Conservation (phyloP, 2,113 vertebrate species). For the Thalassoma bifasciatum region DNA sequence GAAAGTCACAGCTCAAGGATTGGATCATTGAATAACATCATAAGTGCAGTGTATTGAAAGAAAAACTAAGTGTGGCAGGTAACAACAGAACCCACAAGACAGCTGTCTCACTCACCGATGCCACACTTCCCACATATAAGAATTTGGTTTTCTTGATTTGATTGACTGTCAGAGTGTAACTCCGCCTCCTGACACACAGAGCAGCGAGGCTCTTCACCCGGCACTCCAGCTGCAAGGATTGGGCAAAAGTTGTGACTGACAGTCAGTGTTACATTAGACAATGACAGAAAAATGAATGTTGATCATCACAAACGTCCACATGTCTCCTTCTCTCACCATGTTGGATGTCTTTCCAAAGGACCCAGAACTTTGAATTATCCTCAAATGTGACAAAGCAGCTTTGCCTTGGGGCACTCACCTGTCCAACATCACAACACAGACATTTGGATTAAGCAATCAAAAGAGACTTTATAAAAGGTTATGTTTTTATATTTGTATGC, state of each 20-base stretch:
- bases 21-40: no score
- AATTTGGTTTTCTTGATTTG: conserved; percentile 82
- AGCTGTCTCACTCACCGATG: conserved; percentile 85
- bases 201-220: conserved; percentile 93
- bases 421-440: conserved; percentile 35
- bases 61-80: no score
- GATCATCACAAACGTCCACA: no score
- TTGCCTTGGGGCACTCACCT: conserved; percentile 93
- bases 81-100: not conserved
- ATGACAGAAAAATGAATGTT: no score
- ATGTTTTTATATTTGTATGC: not conserved
- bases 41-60: no score
- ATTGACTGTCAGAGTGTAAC: conserved; percentile 74
- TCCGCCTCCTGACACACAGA: conserved; percentile 88
- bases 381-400: conserved; percentile 97
- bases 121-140: conserved; percentile 98
- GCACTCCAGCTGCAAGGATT: conserved; percentile 88
- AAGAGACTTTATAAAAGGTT: not conserved
- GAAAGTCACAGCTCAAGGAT: no score
- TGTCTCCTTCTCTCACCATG: conserved; percentile 83
- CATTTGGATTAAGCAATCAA: conserved; percentile 1
- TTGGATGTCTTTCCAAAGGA: conserved; percentile 85
- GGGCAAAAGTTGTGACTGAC: conserved; percentile 9
- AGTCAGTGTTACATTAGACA: not conserved
- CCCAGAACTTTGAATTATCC: conserved; percentile 98